Evolutionary conservation across 1,140 invertebrate genomes (phyloP).

Genomic region (Drosophila azteca): DNA sequence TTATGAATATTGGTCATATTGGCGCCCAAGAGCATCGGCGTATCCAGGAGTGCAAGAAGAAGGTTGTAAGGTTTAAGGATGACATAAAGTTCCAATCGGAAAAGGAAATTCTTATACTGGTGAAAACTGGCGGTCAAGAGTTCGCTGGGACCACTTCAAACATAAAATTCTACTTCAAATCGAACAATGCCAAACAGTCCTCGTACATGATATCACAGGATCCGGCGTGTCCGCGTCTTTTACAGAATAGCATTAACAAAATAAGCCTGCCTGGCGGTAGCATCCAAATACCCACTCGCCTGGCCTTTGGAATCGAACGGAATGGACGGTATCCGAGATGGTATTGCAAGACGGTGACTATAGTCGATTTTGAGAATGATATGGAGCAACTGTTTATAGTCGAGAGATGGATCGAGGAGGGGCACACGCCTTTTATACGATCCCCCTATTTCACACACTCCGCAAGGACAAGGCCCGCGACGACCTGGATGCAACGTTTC

Average conservation of each 20-base stretch:
- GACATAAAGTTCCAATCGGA: background rate
- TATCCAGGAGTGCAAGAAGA: too few relatives aligned
- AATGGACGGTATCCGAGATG: slow-evolving; percentile 41
- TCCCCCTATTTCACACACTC: slow-evolving; percentile 12
- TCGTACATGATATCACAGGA: slow-evolving; percentile 35
- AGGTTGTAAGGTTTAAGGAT: too few relatives aligned
- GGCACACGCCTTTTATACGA: slow-evolving; percentile 11
- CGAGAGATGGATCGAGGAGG: slow-evolving; percentile 21
- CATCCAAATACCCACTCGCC: slow-evolving; percentile 32
- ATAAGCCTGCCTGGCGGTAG: background rate
- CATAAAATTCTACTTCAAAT: slow-evolving; percentile 39
- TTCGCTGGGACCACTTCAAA: slow-evolving; percentile 48
- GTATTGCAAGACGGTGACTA: slow-evolving; percentile 35
- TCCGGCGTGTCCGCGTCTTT: slow-evolving; percentile 10
- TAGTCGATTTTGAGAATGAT: slow-evolving; percentile 11
- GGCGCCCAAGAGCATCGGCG: background rate
- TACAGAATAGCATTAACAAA: slow-evolving; percentile 26
- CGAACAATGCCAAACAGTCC: background rate
- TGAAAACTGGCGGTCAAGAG: slow-evolving; percentile 29
- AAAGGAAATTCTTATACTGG: slow-evolving; percentile 17
- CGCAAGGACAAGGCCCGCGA: rapidly evolving
- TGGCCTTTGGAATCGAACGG: slow-evolving; percentile 20
- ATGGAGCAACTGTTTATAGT: slow-evolving; percentile 30
- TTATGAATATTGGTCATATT: background rate
- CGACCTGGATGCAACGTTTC: slow-evolving; percentile 22